These are phyloP conservation scores for Tachina lurida DNA, from an alignment of 2,888 invertebrate genomes.

Conservation along the genomic window DNA sequence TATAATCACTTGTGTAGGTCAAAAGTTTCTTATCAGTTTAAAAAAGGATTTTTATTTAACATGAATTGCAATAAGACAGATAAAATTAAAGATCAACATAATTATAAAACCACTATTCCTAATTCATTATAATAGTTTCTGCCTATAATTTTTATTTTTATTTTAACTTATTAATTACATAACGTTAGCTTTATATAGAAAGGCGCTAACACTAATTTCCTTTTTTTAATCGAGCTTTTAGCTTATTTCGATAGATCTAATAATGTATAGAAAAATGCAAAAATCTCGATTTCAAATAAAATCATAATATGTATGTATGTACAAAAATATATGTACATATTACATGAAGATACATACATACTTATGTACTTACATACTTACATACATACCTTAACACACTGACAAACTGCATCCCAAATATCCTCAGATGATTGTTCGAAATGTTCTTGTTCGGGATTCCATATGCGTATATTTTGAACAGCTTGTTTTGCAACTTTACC, in stretches of 20 bases:
- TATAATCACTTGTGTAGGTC: conserved; percentile 42
- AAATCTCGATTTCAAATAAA: no score
- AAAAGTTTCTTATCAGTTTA: conserved; percentile 46
- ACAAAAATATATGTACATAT: neutral
- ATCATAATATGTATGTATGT: no score
- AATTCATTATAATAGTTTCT: neutral
- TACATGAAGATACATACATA: no score
- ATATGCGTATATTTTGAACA: conserved; percentile 88
- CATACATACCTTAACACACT: conserved; percentile 88
- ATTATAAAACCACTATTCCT: conserved; percentile 1
- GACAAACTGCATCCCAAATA: conserved; percentile 89
- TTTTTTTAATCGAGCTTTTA: no score
- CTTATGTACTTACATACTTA: neutral
- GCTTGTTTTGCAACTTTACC: conserved; percentile 88
- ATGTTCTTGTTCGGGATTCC: conserved; percentile 89
- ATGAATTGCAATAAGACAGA: conserved; percentile 17
- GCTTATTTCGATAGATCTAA: no score
- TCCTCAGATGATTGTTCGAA: conserved; percentile 96
- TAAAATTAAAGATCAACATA: neutral
- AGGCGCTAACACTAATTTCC: no score
- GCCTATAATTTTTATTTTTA: neutral
- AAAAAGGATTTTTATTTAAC: conserved; percentile 1
- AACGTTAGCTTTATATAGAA: no score
- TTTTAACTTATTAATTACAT: neutral
- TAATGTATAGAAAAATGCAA: no score